Evolutionary conservation across 2,797 vertebrate species (phyloP), one percentile per base, ranked within the genome.

Genomic region (Cynodonichthys magdalenae): DNA sequence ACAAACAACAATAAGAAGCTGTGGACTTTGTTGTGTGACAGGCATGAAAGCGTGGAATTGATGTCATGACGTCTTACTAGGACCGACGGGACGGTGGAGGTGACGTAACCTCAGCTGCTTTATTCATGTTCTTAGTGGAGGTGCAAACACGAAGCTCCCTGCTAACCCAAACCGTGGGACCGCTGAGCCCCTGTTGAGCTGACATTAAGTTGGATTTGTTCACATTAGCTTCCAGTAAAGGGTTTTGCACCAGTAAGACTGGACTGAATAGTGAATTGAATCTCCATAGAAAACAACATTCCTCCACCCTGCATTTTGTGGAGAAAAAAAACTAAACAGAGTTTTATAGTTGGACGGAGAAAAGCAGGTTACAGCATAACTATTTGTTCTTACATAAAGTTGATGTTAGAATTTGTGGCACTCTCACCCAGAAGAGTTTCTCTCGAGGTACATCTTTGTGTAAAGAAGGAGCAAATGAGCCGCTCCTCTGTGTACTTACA

Each of bases 231-330:
- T 90, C 82, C 87, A 85, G 87, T 77, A 89, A 87, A 73, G 49
- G 66, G 72, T 77, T 86, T 87, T 86, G 81, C 83, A 77, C 71
- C 71, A 83, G 79, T 75, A 76, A 80, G 75, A 61, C 75, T 75
- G 69, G 73, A 86, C 79, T 88, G 83, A 90, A 90, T 87, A 84
- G 85, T 82, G 77, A 90, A 87, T 86, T 78, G 79, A 90, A 73
- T 85, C 78, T 77, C 78, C 83, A 76, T 76, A 81, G 80, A 87
- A 87, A 88, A 85, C 79, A 78, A 76, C 81, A 86, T 88, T 88
- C 88, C 87, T 86, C 66, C 73, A 74, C 58, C 70, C 74, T 74
- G 57, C 71, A 72, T 77, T 68, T 64, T 66, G 69, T 18, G 17
- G 63, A 71, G 74, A 59, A 72, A 73, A 74, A 41, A 41, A 42